Evolutionary conservation across 2,888 invertebrate species (phyloP), one percentile per base, ranked within the genome.

Genomic region (Meganola albula): DNA sequence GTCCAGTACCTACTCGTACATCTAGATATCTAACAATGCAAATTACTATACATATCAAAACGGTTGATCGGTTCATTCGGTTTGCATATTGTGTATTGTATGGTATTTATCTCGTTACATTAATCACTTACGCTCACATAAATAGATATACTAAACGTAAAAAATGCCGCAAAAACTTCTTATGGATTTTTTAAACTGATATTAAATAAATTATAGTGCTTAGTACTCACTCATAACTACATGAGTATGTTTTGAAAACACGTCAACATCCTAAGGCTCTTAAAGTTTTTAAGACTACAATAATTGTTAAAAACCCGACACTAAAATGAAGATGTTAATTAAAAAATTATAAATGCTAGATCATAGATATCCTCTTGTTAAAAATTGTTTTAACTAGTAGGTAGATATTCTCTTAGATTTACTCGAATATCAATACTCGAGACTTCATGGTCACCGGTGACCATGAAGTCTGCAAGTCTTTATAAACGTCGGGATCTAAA

Each of bases 21-120:
- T 51, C 45, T 42, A 45, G 53, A 52, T 52, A 51, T 48, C 36
- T 45, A 48, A 48, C 45, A 48, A 51, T 52, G 53, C 53, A 51
- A 51, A 51, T 51, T 51, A 51, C 48, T 35, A 37, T 37, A 39
- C 44, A 44, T 53, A 53, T 53, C 54, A 53, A 44, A 40, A 42
- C 37, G 37, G 35, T 37, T 53, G 44, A 53, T 53, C 53, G 44
- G 40, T 39, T 42, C 46, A 41, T 31, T 40, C 34, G 31, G 47
- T 50, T 47, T 47, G 47, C 47, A 48, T 50, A 48, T 44, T 44
- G 40, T 47, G 36, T 50, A 43, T 50, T 53, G 51, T 50, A 43
- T 45, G 12, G 28, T 33, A 32, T 53, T 53, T 53, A 53, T 53
- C 51, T 53, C 33, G 33, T 37, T 41, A 50, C 54, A 53, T 53